Base-by-base conservation (phyloP, 2,888 invertebrate genomes). In the Buathra laborator region DNA sequence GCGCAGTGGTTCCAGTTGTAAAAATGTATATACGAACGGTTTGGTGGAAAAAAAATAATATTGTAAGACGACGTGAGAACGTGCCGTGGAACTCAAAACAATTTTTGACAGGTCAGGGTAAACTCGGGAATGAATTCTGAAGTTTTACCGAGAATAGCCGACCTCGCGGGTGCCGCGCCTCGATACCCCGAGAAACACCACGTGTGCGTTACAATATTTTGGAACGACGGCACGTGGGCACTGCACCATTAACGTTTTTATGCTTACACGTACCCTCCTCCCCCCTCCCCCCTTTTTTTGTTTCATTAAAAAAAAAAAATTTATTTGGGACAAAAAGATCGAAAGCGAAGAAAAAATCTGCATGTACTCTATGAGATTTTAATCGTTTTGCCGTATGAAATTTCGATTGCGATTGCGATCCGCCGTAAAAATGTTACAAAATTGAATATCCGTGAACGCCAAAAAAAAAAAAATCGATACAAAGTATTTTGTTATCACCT, bases 71-170 rank as follows among this genome's bases (percentile, higher is more conserved):
- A 32, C 10, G 37, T n/a, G 66, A 70, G 24, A 24, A 7, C 68
- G 29, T 43, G 53, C 71, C 56, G 37, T 37, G 59, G 29, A 19
- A 70, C 59, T 78, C 46, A 78, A 78, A 78, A 78, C 46, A 78
- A 59, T 68, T 68, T 78, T 78, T 19, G 37, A 78, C 48, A n/a
- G 32, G 10, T 7, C 53, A n/a, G n/a, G 46, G 59, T 78, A 70
- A 78, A 78, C 59, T 48, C 3, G 3, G 46, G 16, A 46, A 43
- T 12, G 66, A 53, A 43, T 76, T 76, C 51, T 43, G 14, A 32
- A 59, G 59, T 46, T 59, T 44, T 44, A 59, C 72, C 56, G 68
- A 59, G 44, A 72, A 72, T 72, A 56, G 72, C 44, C 72, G 72
- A 56, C 72, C 72, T 72, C 72, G 72, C 59, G 24, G 43, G 19